These are phyloP conservation scores for Corticium candelabrum DNA, from an alignment of 37 sponge, comb jelly and placozoan species.

Conservation along the genomic window DNA sequence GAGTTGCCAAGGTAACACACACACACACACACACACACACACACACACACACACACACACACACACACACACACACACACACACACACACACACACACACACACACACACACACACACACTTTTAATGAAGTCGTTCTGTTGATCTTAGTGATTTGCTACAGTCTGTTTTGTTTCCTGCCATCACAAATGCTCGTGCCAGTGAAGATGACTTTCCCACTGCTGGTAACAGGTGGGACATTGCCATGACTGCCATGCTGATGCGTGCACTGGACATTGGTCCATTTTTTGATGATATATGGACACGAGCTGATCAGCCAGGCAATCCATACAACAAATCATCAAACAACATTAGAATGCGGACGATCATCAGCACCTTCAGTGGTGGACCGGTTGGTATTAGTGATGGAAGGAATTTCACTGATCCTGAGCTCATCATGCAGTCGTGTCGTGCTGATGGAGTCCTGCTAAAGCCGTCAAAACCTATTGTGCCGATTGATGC, in stretches of 20 bases:
- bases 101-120: not conserved
- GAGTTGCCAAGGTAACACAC: not conserved
- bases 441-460: not conserved
- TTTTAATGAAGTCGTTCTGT: too few relatives aligned
- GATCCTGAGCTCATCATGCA: not conserved
- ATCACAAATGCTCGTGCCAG: constrained; percentile 1
- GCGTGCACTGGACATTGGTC: constrained; percentile 8
- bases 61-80: not conserved
- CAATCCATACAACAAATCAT: not conserved
- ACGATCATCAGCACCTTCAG: not conserved
- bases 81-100: not conserved
- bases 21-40: not conserved
- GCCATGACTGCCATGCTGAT: not conserved
- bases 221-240: not conserved
- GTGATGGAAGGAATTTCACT: not conserved
- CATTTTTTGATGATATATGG: not conserved
- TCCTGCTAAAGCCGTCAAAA: constrained; percentile 10
- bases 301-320: not conserved
- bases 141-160: not conserved
- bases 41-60: not conserved
- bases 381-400: not conserved
- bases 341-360: not conserved
- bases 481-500: not conserved
- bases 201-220: not conserved
- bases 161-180: not conserved